phyloP scores from a whole-genome alignment of 2,888 invertebrate genomes.

The Carcina quercana region DNA sequence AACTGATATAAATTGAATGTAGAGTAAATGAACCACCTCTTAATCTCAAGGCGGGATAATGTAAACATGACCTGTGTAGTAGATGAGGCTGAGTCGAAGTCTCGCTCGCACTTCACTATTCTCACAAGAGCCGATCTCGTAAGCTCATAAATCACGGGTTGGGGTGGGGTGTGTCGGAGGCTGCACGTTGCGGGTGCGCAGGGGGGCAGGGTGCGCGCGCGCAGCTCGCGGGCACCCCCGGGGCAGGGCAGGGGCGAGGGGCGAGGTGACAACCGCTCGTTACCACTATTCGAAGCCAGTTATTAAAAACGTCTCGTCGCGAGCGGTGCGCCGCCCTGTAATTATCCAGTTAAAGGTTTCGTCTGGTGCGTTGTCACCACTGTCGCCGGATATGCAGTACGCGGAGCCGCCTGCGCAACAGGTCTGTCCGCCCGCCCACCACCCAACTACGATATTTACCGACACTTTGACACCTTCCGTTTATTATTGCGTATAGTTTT shows the following conservation, averaged over 20 bases:
- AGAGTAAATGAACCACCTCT: too few species aligned
- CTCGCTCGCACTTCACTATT: conserved; percentile 37
- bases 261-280: conserved; percentile 73
- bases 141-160: conserved; percentile 63
- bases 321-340: conserved; percentile 73
- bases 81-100: conserved; percentile 24
- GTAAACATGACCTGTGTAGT: conserved; percentile 41
- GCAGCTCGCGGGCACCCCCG: conserved; percentile 32
- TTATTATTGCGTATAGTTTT: conserved; percentile 6
- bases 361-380: conserved; percentile 62
- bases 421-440: conserved; percentile 63
- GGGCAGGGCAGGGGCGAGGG: conserved; percentile 50
- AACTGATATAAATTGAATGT: too few species aligned
- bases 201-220: conserved; percentile 41
- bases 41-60: conserved; percentile 20
- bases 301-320: conserved; percentile 76
- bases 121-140: conserved; percentile 35
- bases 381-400: conserved; percentile 68
- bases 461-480: conserved; percentile 23
- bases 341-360: conserved; percentile 68
- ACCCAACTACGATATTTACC: conserved; percentile 29
- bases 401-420: conserved; percentile 70
- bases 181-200: conserved; percentile 47
- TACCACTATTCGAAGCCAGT: conserved; percentile 74
- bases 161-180: conserved; percentile 43